Evolutionary conservation across 2,113 vertebrate species (phyloP).

Genomic region (Fregata magnificens): DNA sequence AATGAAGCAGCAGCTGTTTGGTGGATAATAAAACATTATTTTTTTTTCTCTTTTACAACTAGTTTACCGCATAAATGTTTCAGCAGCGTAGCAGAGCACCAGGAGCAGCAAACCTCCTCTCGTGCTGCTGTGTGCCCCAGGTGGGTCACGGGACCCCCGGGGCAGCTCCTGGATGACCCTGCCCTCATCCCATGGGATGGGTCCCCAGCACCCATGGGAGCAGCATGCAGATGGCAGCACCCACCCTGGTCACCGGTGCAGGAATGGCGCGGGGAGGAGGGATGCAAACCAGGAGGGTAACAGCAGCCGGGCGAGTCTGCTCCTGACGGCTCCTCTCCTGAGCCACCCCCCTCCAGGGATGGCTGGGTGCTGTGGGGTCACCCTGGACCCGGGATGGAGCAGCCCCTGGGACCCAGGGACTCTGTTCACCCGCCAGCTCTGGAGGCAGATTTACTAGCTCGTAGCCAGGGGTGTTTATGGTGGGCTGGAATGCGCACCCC

Average conservation of each 20-base stretch:
- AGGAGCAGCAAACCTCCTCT: background rate
- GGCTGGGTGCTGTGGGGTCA: background rate
- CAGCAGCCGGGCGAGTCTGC: rapidly evolving
- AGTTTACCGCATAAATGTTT: background rate
- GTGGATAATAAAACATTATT: background rate
- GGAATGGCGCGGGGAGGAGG: background rate
- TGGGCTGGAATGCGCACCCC: background rate
- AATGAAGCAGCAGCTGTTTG: constrained; percentile 33
- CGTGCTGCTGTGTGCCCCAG: rapidly evolving
- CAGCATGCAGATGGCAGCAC: background rate
- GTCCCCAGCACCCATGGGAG: background rate
- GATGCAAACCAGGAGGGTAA: background rate
- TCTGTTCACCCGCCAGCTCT: background rate
- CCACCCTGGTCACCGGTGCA: background rate
- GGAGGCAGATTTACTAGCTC: constrained; percentile 39
- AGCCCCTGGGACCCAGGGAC: background rate
- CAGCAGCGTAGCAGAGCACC: background rate
- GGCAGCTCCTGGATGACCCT: background rate
- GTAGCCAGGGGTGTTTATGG: constrained; percentile 51
- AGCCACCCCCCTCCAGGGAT: background rate
- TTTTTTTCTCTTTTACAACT: constrained; percentile 4
- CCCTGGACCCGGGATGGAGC: rapidly evolving
- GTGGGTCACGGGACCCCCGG: rapidly evolving
- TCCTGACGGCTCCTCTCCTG: background rate
- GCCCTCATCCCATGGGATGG: background rate